phyloP scores from a whole-genome alignment of 2,113 vertebrate species.

The Chloropsis cyanopogon region DNA sequence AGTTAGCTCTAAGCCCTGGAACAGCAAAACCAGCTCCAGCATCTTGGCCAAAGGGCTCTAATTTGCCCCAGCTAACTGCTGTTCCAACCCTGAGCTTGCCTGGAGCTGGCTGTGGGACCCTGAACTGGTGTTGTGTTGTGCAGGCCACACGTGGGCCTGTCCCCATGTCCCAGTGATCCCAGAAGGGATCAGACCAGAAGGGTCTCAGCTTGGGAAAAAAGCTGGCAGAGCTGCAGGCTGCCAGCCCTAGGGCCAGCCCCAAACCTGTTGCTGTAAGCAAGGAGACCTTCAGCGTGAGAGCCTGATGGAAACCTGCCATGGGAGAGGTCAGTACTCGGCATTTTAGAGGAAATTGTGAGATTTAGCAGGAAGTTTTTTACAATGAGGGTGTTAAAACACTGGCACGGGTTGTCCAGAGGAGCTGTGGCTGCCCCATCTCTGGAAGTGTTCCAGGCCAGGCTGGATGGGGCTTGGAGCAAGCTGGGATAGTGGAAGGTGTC shows the following conservation, averaged over 20 bases:
- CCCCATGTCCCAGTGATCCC: background rate
- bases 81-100: background rate
- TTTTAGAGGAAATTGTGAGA: background rate
- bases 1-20: background rate
- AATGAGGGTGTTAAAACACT: background rate
- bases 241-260: background rate
- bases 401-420: background rate
- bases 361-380: background rate
- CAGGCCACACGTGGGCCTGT: background rate
- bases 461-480: background rate
- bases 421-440: background rate
- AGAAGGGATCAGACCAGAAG: too few relatives aligned
- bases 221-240: background rate
- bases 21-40: background rate
- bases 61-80: background rate
- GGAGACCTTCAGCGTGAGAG: background rate
- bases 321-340: background rate
- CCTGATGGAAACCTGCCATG: background rate
- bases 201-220: background rate
- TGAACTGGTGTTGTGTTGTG: background rate
- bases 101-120: background rate
- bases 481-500: background rate
- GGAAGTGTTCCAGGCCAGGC: background rate
- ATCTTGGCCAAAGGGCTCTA: background rate
- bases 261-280: background rate